Conservation (phyloP, 2,797 vertebrate species). For the Halcyon leucocephala region DNA sequence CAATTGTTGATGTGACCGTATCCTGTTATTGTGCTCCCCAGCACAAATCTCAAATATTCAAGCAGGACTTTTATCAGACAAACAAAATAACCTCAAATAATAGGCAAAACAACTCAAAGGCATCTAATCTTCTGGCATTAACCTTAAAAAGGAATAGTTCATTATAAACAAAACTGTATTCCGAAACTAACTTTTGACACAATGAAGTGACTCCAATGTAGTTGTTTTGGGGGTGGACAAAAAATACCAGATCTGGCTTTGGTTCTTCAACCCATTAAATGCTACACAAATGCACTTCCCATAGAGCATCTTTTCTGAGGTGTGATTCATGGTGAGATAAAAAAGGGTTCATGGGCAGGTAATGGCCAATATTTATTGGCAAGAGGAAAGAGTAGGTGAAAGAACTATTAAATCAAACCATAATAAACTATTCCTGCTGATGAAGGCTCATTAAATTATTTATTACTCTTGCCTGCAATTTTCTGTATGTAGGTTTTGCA, state of each 20-base stretch:
- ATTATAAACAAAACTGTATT: not conserved
- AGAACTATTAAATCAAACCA: not conserved
- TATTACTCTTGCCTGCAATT: not conserved
- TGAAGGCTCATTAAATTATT: not conserved
- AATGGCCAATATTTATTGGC: not conserved
- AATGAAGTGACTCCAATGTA: not conserved
- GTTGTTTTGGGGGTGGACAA: not conserved
- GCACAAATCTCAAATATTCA: not conserved
- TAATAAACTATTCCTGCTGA: not conserved
- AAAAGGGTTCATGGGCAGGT: not conserved
- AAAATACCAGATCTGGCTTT: not conserved
- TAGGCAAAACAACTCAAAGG: not conserved
- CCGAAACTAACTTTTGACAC: not conserved
- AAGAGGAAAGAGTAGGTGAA: not conserved
- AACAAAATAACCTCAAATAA: not conserved
- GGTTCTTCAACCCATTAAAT: not conserved
- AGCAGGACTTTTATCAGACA: not conserved
- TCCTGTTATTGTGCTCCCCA: conserved; percentile 6
- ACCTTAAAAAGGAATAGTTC: not conserved
- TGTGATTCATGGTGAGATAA: not conserved
- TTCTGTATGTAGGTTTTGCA: not conserved
- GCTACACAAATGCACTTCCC: not conserved
- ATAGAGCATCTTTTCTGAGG: not conserved
- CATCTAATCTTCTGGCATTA: not conserved
- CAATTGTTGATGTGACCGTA: not conserved